A percentile compares a stretch with the other conserved stretches of the same genome.
phyloP scores from a whole-genome alignment of 2,113 vertebrate genomes.

The Protobothrops mucrosquamatus region DNA sequence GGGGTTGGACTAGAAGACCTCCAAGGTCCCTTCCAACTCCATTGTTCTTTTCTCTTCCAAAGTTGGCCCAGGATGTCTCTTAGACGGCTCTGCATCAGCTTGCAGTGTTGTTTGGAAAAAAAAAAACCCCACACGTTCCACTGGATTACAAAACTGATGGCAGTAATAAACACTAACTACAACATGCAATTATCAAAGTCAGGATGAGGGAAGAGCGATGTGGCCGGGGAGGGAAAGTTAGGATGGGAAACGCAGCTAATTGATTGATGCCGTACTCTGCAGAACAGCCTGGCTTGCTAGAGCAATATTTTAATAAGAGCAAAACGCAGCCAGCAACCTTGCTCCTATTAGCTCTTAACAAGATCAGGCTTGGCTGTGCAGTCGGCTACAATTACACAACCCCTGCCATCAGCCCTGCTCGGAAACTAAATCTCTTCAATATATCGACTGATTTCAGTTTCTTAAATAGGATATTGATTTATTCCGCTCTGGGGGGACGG shows the following conservation, averaged over 20 bases:
- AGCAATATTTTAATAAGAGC: not conserved
- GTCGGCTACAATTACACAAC: not conserved
- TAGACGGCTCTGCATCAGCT: not conserved
- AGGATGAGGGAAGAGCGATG: not conserved
- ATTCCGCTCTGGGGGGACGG: conserved; percentile 33
- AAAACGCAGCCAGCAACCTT: conserved; percentile 6
- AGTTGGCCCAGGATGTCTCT: no score
- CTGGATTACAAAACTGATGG: not conserved
- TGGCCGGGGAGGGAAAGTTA: not conserved
- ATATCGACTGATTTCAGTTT: conserved; percentile 46
- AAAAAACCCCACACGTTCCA: not conserved
- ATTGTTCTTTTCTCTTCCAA: not conserved
- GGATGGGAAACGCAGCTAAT: conserved; percentile 21
- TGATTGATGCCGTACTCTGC: not conserved
- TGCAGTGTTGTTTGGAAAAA: not conserved
- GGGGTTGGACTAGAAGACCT: no score
- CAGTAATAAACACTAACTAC: not conserved
- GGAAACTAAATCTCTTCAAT: conserved; percentile 36
- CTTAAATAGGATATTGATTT: conserved; percentile 51
- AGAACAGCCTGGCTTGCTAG: conserved; percentile 10
- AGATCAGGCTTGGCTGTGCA: conserved; percentile 16
- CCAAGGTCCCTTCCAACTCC: no score
- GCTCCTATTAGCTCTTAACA: conserved; percentile 20
- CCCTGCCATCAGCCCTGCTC: not conserved
- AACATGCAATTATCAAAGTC: not conserved